These are phyloP conservation scores for Drosophila planitibia DNA, from an alignment of 2,888 invertebrate genomes.

Conservation along the genomic window DNA sequence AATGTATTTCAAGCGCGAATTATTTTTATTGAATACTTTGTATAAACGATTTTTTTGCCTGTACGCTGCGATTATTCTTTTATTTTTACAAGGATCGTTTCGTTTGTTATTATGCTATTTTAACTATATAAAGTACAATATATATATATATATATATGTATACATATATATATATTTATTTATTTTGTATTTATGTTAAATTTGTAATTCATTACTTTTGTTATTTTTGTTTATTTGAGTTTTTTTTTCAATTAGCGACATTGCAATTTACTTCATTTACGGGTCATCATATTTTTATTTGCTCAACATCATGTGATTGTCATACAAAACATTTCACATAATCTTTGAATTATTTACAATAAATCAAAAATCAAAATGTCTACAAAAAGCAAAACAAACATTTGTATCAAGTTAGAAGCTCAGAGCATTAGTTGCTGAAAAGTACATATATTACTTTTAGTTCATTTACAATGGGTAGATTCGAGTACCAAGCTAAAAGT, in stretches of 20 bases:
- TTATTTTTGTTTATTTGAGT: slow-evolving; percentile 32
- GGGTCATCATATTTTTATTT: slow-evolving; percentile 57
- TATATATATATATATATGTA: slow-evolving; percentile 12
- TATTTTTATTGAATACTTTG: slow-evolving; percentile 70
- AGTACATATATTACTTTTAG: slow-evolving; percentile 49
- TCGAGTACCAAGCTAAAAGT: slow-evolving; percentile 57
- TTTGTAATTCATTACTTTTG: slow-evolving; percentile 49
- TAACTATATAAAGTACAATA: slow-evolving; percentile 46
- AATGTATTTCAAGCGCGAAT: slow-evolving; percentile 69
- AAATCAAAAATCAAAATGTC: slow-evolving; percentile 49
- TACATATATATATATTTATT: slow-evolving; percentile 17
- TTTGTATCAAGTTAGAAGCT: slow-evolving; percentile 74
- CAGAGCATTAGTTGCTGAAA: slow-evolving; percentile 74
- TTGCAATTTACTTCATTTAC: slow-evolving; percentile 61
- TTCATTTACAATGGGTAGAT: slow-evolving; percentile 51
- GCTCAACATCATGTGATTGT: slow-evolving; percentile 85
- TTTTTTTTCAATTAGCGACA: slow-evolving; percentile 50
- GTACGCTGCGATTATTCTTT: slow-evolving; percentile 37
- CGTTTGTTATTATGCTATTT: slow-evolving; percentile 46
- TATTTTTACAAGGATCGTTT: slow-evolving; percentile 51
- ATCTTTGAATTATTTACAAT: slow-evolving; percentile 84
- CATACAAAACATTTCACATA: slow-evolving; percentile 86
- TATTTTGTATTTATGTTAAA: slow-evolving; percentile 40
- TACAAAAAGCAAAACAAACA: slow-evolving; percentile 69
- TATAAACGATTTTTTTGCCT: slow-evolving; percentile 54